Evolutionary conservation across 2,113 vertebrate species (phyloP).

Genomic region (Xenopus borealis): DNA sequence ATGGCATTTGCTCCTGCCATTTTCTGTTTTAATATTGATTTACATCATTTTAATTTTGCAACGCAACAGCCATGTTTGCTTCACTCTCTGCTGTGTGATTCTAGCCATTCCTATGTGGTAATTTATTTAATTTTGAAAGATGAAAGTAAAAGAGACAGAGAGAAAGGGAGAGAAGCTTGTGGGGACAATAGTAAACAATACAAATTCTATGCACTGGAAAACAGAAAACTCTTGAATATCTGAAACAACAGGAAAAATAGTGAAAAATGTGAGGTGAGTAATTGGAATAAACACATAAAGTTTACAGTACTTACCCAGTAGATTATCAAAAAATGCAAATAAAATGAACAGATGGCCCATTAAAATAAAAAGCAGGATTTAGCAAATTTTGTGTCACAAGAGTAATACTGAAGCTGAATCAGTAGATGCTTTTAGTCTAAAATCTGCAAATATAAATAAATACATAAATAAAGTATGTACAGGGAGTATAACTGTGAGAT

Average conservation of each 20-base stretch:
- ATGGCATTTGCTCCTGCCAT: conserved; percentile 23
- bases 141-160: background rate
- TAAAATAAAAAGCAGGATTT: background rate
- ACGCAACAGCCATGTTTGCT: conserved; percentile 3
- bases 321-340: background rate
- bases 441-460: too few species aligned
- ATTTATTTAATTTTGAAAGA: background rate
- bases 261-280: background rate
- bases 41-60: background rate
- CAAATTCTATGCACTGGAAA: background rate
- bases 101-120: background rate
- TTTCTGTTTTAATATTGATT: conserved; percentile 11
- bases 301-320: background rate
- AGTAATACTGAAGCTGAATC: background rate
- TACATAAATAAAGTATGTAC: too few species aligned
- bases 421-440: background rate
- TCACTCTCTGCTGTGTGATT: background rate
- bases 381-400: background rate
- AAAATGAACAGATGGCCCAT: conserved; percentile 14
- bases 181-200: too few species aligned
- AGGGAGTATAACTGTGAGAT: too few species aligned
- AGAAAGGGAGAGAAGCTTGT: too few species aligned
- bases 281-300: background rate
- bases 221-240: background rate
- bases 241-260: background rate